phyloP scores from a whole-genome alignment of 2,888 invertebrate species.

The Drosophila demipolita region DNA sequence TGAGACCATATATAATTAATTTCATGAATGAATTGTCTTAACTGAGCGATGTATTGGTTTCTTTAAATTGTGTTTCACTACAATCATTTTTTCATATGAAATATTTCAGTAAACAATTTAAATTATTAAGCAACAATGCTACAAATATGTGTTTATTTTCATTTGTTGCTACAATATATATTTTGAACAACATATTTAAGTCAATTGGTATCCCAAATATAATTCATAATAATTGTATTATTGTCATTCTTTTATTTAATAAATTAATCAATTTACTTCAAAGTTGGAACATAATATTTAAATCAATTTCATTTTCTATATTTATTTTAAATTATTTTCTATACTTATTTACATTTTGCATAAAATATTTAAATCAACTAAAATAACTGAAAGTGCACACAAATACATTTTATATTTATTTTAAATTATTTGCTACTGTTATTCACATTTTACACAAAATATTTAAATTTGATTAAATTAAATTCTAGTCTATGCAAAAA shows the following conservation, averaged over 20 bases:
- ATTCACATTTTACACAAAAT: background rate
- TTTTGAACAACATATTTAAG: background rate
- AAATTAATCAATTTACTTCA: too few species aligned
- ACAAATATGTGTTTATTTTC: background rate
- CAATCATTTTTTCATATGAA: background rate
- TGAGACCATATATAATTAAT: constrained; percentile 39
- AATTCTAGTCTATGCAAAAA: background rate
- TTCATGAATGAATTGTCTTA: constrained; percentile 26
- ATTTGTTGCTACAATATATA: background rate
- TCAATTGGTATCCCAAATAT: background rate
- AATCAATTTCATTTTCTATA: background rate
- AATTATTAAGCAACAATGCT: background rate
- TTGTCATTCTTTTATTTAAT: background rate
- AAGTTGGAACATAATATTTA: too few species aligned
- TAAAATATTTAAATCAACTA: background rate
- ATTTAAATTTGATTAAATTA: background rate
- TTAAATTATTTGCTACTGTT: background rate
- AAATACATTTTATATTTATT: background rate
- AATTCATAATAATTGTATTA: background rate
- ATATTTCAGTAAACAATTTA: background rate
- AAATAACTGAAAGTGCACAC: background rate
- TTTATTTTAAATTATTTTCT: too few species aligned
- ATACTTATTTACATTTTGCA: too few species aligned
- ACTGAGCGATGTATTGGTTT: background rate
- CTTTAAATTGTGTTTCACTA: background rate